phyloP scores from a whole-genome alignment of 2,888 invertebrate genomes.

The Anaspis maculata region DNA sequence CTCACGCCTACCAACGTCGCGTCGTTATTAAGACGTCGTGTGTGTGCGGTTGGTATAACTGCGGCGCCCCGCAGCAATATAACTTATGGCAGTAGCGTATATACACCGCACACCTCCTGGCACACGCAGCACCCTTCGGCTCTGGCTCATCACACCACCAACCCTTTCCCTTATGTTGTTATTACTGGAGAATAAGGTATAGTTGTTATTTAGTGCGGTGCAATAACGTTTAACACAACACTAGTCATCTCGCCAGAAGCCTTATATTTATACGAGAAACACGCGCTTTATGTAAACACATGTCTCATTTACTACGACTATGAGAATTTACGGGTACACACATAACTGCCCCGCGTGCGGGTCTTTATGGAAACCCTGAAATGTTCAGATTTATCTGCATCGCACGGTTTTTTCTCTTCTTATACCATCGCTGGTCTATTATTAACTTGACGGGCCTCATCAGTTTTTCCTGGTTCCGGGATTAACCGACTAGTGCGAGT shows the following conservation, averaged over 20 bases:
- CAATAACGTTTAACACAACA: conserved; percentile 35
- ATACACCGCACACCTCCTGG: not conserved
- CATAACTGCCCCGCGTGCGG: conserved; percentile 8
- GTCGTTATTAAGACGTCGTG: conserved; percentile 30
- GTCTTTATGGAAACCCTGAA: conserved; percentile 9
- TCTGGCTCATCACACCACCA: conserved; percentile 6
- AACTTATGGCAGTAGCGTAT: conserved; percentile 8
- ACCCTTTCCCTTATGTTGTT: conserved; percentile 15
- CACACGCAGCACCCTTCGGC: too few relatives aligned
- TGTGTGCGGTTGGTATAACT: conserved; percentile 10
- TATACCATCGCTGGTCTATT: too few relatives aligned
- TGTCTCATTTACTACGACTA: conserved; percentile 18
- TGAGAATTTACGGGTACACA: conserved; percentile 15
- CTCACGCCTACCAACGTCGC: conserved; percentile 24
- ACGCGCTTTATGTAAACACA: conserved; percentile 32
- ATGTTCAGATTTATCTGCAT: conserved; percentile 7
- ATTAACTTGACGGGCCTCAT: conserved; percentile 10
- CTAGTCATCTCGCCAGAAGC: conserved; percentile 31
- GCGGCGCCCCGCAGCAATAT: conserved; percentile 17
- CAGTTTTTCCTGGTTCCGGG: too few relatives aligned
- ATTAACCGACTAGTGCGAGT: too few relatives aligned
- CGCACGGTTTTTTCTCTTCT: too few relatives aligned
- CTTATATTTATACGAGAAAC: conserved; percentile 34
- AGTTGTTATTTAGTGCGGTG: conserved; percentile 31
- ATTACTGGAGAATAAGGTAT: conserved; percentile 15